Evolutionary conservation across 1,140 invertebrate species (phyloP), one percentile per base, ranked within the genome.

Genomic region (Heterodera carotae): DNA sequence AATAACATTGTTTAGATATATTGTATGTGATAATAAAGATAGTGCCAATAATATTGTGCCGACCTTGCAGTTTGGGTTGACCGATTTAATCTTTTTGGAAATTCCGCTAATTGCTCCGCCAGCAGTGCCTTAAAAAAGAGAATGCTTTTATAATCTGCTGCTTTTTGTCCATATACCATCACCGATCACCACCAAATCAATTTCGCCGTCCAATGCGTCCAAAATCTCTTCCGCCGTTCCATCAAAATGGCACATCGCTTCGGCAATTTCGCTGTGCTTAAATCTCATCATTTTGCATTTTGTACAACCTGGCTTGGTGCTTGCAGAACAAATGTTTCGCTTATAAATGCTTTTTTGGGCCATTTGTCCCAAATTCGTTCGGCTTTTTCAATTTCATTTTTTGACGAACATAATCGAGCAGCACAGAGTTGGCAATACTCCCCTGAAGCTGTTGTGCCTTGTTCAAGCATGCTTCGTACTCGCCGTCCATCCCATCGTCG

Each of bases 211-310:
- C 81, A 92, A 92, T 76, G 93, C 92, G 68, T 92, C 89, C 34
- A 94, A 89, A 83, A 97, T 95, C 89, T 97, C 95, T 77, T 92
- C 91, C 2, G 91, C 94, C 31, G 95, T 96, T 71, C 91, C 90
- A 85, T 97, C 94, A 88, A 95, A 97, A 89, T 97, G 95, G 8
- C 94, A 93, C 76, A 96, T 86, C 8, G 95, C 94, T 90, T 97
- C 97, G 74, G 92, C 92, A 76, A 92, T 87, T 89, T 95, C 95
- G 8, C 91, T 91, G 84, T 95, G 95, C 92, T 94, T 31, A 81
- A 82, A 59, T 75, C n/a, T n/a, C 39, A 43, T 43, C 12, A 8
- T 39, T 39, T 1, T 39, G 4, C 12, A 8, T 2, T 39, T 2
- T 12, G 15, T 43, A 10, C 7, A 43, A 1, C 15, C 15, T 43